Conservation (phyloP, 2,113 vertebrate genomes). For the Leptodactylus fuscus region DNA sequence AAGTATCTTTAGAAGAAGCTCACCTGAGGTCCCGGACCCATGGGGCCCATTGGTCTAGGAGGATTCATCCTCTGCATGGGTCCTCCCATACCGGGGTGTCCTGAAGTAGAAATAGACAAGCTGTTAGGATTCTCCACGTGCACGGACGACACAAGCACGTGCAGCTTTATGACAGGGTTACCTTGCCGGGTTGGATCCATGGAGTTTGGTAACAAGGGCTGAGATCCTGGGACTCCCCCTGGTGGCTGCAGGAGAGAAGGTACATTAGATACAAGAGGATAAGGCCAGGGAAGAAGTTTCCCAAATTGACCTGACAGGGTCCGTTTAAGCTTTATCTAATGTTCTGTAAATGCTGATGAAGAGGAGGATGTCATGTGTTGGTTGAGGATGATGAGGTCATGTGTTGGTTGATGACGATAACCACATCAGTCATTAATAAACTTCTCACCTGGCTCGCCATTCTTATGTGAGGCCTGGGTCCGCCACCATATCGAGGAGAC, state of each 20-base stretch:
- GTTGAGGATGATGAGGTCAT: no score
- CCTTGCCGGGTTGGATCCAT: constrained; percentile 98
- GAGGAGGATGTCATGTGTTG: no score
- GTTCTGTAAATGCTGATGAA: no score
- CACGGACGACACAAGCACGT: accelerated
- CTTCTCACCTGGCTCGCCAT: constrained; percentile 93
- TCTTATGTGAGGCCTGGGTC: constrained; percentile 95
- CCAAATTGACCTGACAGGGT: no score
- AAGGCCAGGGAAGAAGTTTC: not conserved
- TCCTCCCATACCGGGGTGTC: constrained; percentile 92
- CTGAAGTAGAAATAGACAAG: constrained; percentile 67
- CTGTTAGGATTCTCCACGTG: not conserved
- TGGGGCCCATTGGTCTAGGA: constrained; percentile 96
- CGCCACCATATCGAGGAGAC: constrained; percentile 96
- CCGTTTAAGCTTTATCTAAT: no score
- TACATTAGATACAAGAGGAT: not conserved
- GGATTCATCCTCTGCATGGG: constrained; percentile 98
- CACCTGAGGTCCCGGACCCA: constrained; percentile 98
- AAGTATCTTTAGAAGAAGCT: constrained; percentile 18
- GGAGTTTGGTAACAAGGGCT: constrained; percentile 94
- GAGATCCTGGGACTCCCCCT: constrained; percentile 93
- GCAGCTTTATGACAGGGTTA: constrained; percentile 63
- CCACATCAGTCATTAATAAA: no score
- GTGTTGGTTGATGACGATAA: no score
- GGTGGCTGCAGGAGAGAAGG: constrained; percentile 80